Evolutionary conservation across 2,797 vertebrate species (phyloP).

Genomic region (Pagetopsis macropterus): DNA sequence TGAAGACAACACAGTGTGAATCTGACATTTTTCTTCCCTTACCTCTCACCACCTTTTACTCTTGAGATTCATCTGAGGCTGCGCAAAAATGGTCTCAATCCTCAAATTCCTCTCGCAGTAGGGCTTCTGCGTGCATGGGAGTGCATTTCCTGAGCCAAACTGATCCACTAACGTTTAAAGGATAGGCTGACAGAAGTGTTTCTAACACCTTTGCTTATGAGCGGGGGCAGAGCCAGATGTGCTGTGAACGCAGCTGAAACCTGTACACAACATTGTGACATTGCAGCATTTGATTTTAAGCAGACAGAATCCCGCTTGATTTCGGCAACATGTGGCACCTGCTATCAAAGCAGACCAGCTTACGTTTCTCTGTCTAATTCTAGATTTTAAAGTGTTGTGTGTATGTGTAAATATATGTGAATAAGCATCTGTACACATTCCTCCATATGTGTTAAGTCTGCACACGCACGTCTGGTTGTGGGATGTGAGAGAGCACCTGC

Average conservation of each 20-base stretch:
- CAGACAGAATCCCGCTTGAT: constrained; percentile 26
- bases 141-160: constrained; percentile 55
- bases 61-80: constrained; percentile 36
- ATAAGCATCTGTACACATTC: background rate
- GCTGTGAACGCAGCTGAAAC: constrained; percentile 69
- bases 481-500: constrained; percentile 16
- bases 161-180: constrained; percentile 54
- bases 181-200: constrained; percentile 67
- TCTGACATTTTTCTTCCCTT: constrained; percentile 55
- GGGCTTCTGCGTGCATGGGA: constrained; percentile 41
- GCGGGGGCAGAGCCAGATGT: constrained; percentile 78
- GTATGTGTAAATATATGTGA: constrained; percentile 1
- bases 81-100: constrained; percentile 35
- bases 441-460: background rate
- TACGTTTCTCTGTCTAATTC: constrained; percentile 1
- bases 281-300: constrained; percentile 34
- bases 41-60: constrained; percentile 57
- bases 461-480: background rate
- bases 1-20: constrained; percentile 50
- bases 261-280: constrained; percentile 31
- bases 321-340: constrained; percentile 43
- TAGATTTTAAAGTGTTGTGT: constrained; percentile 14
- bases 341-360: constrained; percentile 14
- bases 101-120: constrained; percentile 39
- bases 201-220: constrained; percentile 74